A percentile compares a stretch with the other conserved stretches of the same genome.
Evolutionary conservation across 2,888 invertebrate species (phyloP).

Genomic region (Temnothorax unifasciatus): DNA sequence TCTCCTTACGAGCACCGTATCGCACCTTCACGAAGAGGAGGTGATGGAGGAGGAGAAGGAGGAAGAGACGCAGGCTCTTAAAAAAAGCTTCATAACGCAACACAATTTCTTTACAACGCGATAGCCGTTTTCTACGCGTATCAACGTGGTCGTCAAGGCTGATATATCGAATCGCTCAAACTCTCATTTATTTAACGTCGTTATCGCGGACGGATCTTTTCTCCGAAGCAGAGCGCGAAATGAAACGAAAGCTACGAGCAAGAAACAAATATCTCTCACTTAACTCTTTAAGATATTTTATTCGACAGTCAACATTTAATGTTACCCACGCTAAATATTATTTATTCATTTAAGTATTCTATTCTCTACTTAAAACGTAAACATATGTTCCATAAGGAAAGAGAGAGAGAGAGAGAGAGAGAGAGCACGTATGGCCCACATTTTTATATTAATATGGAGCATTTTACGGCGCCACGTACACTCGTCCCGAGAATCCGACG

Average conservation of each 20-base stretch:
- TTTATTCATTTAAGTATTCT: background rate
- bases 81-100: slow-evolving; percentile 65
- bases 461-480: background rate
- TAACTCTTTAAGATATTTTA: background rate
- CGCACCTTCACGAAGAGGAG: slow-evolving; percentile 69
- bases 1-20: slow-evolving; percentile 78
- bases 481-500: background rate
- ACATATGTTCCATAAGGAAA: background rate
- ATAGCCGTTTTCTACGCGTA: slow-evolving; percentile 56
- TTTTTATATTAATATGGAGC: background rate
- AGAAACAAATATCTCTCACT: slow-evolving; percentile 2
- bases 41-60: slow-evolving; percentile 56
- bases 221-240: slow-evolving; percentile 1
- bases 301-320: background rate
- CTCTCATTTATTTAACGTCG: slow-evolving; percentile 55
- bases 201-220: background rate
- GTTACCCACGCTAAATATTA: background rate
- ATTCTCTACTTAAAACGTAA: background rate
- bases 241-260: background rate
- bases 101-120: slow-evolving; percentile 69
- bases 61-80: slow-evolving; percentile 18
- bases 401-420: background rate
- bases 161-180: slow-evolving; percentile 36
- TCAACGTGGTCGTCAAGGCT: slow-evolving; percentile 70
- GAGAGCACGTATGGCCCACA: background rate